Evolutionary conservation across 2,797 vertebrate species (phyloP).

Genomic region (Coracias cyanogaster): DNA sequence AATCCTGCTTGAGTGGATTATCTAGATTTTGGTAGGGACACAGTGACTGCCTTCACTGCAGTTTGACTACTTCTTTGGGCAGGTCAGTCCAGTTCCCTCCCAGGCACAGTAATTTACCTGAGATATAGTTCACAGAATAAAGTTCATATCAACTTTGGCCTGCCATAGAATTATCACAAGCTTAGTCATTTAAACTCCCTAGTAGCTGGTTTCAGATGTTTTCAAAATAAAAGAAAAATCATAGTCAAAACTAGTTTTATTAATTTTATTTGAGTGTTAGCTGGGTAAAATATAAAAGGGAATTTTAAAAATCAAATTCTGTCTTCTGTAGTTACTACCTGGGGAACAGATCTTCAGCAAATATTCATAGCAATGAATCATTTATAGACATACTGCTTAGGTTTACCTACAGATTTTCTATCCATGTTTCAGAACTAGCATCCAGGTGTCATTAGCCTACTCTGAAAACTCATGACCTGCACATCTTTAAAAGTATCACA

Average conservation of each 20-base stretch:
- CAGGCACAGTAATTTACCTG: not conserved
- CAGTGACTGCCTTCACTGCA: not conserved
- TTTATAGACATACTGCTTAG: not conserved
- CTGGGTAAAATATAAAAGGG: constrained; percentile 15
- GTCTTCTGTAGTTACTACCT: not conserved
- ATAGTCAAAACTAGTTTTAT: not conserved
- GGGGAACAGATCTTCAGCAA: constrained; percentile 26
- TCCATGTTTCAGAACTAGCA: not conserved
- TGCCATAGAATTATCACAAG: not conserved
- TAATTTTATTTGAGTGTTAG: not conserved
- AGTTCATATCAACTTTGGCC: not conserved
- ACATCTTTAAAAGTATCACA: not conserved
- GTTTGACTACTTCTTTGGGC: not conserved
- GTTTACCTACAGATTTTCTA: constrained; percentile 26
- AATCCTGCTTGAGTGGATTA: not conserved
- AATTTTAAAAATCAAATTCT: constrained; percentile 17
- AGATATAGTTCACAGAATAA: not conserved
- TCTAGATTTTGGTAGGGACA: not conserved
- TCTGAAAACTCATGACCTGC: not conserved
- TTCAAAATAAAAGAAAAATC: not conserved
- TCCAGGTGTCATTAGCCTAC: not conserved
- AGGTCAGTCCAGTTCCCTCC: not conserved
- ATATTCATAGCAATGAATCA: constrained; percentile 37
- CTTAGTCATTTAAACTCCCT: not conserved
- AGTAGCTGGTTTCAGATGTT: not conserved